A percentile compares a stretch with the other conserved stretches of the same genome.
Conservation (phyloP, 2,888 invertebrate species). For the Orthosia gracilis region DNA sequence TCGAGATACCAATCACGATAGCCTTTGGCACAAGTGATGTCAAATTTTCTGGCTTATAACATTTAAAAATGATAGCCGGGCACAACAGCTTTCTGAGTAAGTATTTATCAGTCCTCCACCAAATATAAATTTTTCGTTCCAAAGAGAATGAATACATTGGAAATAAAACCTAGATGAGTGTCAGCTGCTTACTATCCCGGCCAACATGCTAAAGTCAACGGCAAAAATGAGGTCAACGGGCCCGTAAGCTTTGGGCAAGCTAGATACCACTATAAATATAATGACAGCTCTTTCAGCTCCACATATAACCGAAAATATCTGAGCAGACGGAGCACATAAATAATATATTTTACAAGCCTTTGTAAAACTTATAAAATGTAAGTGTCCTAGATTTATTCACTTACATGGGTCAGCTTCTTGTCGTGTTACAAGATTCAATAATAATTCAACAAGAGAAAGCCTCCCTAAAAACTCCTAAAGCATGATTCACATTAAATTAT, state of each 20-base stretch:
- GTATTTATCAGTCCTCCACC: no score
- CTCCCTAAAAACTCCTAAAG: no score
- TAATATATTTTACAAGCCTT: background rate
- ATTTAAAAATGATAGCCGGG: no score
- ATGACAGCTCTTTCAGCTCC: conserved; percentile 18
- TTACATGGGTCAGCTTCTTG: no score
- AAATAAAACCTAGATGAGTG: conserved; percentile 17
- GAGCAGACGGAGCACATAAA: conserved; percentile 6
- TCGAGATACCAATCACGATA: no score
- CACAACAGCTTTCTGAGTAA: no score
- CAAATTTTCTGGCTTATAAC: no score
- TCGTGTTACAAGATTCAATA: no score
- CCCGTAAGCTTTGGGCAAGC: conserved; percentile 33
- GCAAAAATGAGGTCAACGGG: conserved; percentile 48
- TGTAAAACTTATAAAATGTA: background rate
- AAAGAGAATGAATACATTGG: conserved; percentile 1
- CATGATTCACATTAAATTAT: no score
- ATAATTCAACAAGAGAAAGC: no score
- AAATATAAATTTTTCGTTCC: background rate
- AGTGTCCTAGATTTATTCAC: no score
- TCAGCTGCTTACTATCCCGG: conserved; percentile 27
- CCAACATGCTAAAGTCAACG: conserved; percentile 42
- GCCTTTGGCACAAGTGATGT: no score
- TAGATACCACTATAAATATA: conserved; percentile 36
- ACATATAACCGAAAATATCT: conserved; percentile 40